Evolutionary conservation across 2,113 vertebrate species (phyloP).

Genomic region (Cnemophilus loriae): DNA sequence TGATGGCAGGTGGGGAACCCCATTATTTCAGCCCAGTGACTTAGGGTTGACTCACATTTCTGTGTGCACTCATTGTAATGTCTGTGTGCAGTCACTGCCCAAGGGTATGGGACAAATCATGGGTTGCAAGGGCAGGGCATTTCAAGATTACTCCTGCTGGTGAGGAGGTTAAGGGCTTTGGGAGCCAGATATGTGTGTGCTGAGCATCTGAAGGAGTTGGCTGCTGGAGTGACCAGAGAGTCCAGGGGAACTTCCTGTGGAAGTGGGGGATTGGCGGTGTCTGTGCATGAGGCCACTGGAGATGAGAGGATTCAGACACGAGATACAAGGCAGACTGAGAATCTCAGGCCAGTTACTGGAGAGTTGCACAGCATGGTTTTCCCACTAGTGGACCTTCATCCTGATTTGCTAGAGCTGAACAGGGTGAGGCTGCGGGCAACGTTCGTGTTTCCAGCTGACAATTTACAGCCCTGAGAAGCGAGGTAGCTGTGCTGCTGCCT

Average conservation of each 20-base stretch:
- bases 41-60: not conserved
- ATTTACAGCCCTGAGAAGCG: not conserved
- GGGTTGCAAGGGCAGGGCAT: not conserved
- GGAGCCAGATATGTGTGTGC: not conserved
- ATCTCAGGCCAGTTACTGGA: not conserved
- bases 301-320: fast-evolving
- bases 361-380: not conserved
- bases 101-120: not conserved
- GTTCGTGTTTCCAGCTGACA: not conserved
- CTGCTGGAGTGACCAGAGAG: not conserved
- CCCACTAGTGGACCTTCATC: not conserved
- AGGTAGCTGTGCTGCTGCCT: not conserved
- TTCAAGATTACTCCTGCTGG: not conserved
- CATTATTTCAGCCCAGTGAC: not conserved
- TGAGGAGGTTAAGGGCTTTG: not conserved
- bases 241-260: not conserved
- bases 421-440: not conserved
- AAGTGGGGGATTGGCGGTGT: fast-evolving
- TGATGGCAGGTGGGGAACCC: not conserved
- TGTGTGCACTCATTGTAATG: fast-evolving
- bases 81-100: not conserved
- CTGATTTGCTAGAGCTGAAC: not conserved
- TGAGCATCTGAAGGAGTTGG: not conserved
- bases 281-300: not conserved
- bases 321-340: not conserved